Evolutionary conservation across 2,888 invertebrate species (phyloP).

Genomic region (Brachyptera putata): DNA sequence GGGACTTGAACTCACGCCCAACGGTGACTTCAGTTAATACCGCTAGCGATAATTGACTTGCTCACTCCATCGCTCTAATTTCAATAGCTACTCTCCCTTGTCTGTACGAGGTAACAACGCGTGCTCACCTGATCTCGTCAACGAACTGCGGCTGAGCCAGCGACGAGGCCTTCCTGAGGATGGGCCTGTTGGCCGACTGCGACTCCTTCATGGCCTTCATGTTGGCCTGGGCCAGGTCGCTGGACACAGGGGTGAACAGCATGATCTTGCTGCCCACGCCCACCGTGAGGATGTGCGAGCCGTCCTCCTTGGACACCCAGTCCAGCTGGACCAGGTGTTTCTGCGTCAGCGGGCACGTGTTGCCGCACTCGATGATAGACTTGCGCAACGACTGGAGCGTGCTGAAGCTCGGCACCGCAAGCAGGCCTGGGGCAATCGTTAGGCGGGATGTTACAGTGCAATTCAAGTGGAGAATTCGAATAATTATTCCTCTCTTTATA

Average conservation of each 20-base stretch:
- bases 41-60: too few species aligned
- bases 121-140: conserved; percentile 76
- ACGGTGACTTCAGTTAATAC: too few species aligned
- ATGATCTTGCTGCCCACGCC: conserved; percentile 89
- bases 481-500: too few species aligned
- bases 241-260: conserved; percentile 89
- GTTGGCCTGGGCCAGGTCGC: conserved; percentile 91
- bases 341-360: conserved; percentile 84
- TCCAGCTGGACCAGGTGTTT: conserved; percentile 93
- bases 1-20: too few species aligned
- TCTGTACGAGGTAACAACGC: too few species aligned
- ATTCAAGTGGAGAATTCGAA: too few species aligned
- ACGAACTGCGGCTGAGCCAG: conserved; percentile 84
- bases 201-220: conserved; percentile 88
- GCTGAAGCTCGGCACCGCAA: conserved; percentile 88
- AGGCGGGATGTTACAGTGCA: too few species aligned
- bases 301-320: conserved; percentile 99
- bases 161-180: conserved; percentile 86
- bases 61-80: too few species aligned
- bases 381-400: conserved; percentile 81
- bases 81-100: too few species aligned
- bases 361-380: conserved; percentile 87
- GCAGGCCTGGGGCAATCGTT: conserved; percentile 58
- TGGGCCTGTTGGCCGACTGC: conserved; percentile 74
- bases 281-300: conserved; percentile 94